phyloP scores from a whole-genome alignment of 2,888 invertebrate species.

The Drosophila ezoana region DNA sequence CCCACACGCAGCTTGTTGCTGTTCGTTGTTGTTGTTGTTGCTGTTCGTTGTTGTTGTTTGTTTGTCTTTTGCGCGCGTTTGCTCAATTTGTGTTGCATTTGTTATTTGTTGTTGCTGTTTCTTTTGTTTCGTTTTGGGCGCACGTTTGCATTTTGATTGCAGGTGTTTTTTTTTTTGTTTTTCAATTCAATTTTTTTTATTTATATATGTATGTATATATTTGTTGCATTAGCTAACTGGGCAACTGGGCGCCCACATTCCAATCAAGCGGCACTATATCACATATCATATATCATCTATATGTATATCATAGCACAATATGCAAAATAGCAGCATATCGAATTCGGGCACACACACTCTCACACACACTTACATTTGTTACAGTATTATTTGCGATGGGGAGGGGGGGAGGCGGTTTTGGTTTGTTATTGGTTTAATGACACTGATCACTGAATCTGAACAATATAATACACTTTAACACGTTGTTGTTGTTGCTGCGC shows the following conservation, averaged over 20 bases:
- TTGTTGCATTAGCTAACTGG: conserved; percentile 46
- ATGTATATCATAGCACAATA: conserved; percentile 54
- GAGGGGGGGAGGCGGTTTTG: not conserved
- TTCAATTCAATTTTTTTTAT: conserved; percentile 5
- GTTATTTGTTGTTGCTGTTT: conserved; percentile 24
- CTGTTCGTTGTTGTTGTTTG: conserved; percentile 31
- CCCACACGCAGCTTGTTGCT: conserved; percentile 56
- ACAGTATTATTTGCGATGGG: not conserved
- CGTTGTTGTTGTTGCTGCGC: conserved; percentile 35
- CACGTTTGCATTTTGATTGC: conserved; percentile 57
- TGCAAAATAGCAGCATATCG: conserved; percentile 64
- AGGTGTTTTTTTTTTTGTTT: conserved; percentile 46
- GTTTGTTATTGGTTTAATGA: conserved; percentile 36
- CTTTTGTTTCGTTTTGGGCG: conserved; percentile 35
- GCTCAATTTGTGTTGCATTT: conserved; percentile 50
- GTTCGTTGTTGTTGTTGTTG: conserved; percentile 30
- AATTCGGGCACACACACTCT: conserved; percentile 52
- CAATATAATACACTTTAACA: conserved; percentile 35
- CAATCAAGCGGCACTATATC: conserved; percentile 68
- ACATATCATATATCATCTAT: conserved; percentile 60
- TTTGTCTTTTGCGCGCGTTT: conserved; percentile 52
- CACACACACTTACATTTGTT: conserved; percentile 31
- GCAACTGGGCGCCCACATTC: conserved; percentile 64
- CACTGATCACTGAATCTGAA: conserved; percentile 57
- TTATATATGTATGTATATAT: conserved; percentile 15